Evolutionary conservation across 2,888 invertebrate species (phyloP).

Genomic region (Ornithoptera alexandrae): DNA sequence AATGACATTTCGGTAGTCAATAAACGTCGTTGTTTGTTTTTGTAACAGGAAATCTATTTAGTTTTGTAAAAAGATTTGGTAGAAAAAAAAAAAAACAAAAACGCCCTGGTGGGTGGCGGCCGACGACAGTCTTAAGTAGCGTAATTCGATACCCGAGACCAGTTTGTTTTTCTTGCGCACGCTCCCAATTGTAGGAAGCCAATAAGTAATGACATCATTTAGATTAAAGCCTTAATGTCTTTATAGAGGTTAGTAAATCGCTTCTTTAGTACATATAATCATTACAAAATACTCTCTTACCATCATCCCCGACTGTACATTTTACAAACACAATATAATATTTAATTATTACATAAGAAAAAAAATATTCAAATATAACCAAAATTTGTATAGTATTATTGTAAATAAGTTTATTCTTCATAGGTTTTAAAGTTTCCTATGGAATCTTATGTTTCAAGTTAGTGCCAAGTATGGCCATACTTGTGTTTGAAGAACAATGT

Average conservation of each 20-base stretch:
- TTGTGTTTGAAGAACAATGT: too few relatives aligned
- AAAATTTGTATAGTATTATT: too few relatives aligned
- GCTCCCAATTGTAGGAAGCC: conserved; percentile 64
- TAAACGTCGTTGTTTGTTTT: conserved; percentile 76
- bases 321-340: too few relatives aligned
- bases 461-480: too few relatives aligned
- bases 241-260: conserved; percentile 33
- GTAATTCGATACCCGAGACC: conserved; percentile 69
- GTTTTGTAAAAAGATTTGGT: conserved; percentile 63
- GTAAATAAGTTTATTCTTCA: too few relatives aligned
- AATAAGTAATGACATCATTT: conserved; percentile 64
- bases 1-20: conserved; percentile 67
- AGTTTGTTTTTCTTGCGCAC: conserved; percentile 69
- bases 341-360: background rate
- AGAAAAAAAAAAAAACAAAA: conserved; percentile 57
- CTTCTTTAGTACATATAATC: background rate
- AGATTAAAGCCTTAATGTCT: conserved; percentile 45
- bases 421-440: too few relatives aligned
- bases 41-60: conserved; percentile 77
- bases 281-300: too few relatives aligned
- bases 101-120: conserved; percentile 68
- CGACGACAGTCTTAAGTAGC: conserved; percentile 78
- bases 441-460: too few relatives aligned
- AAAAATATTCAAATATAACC: background rate
- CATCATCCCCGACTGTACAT: too few relatives aligned